Evolutionary conservation across 2,888 invertebrate species (phyloP).

Genomic region (Helleia helle): DNA sequence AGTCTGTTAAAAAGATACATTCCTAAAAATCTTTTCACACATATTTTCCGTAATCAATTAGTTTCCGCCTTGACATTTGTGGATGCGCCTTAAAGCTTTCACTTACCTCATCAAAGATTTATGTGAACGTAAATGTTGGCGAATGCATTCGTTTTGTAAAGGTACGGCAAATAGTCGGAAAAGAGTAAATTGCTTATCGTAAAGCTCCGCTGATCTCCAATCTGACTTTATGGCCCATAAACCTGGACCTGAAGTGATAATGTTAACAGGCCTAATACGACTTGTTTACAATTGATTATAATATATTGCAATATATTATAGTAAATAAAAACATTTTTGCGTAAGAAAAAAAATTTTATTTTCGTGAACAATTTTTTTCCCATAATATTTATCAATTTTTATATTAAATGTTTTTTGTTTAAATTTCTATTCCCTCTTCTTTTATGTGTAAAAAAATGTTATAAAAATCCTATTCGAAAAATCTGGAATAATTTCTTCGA

Average conservation of each 20-base stretch:
- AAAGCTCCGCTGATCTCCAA: slow-evolving; percentile 68
- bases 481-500: too few relatives aligned
- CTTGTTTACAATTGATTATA: slow-evolving; percentile 25
- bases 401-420: too few relatives aligned
- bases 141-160: slow-evolving; percentile 58
- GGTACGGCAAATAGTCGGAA: slow-evolving; percentile 30
- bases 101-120: slow-evolving; percentile 55
- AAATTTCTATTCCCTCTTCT: too few relatives aligned
- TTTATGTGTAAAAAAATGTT: too few relatives aligned
- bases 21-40: too few relatives aligned
- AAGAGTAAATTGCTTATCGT: slow-evolving; percentile 62
- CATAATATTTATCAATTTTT: too few relatives aligned
- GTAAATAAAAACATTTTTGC: not conserved
- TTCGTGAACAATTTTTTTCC: too few relatives aligned
- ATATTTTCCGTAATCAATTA: too few relatives aligned
- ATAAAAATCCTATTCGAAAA: too few relatives aligned
- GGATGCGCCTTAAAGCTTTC: slow-evolving; percentile 15
- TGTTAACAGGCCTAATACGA: slow-evolving; percentile 51
- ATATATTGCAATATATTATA: not conserved
- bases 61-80: too few relatives aligned
- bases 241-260: slow-evolving; percentile 50
- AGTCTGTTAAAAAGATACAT: too few relatives aligned
- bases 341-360: too few relatives aligned
- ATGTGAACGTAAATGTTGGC: slow-evolving; percentile 56
- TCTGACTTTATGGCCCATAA: slow-evolving; percentile 62